A percentile compares a stretch with the other conserved stretches of the same genome.
Evolutionary conservation across 2,797 vertebrate genomes (phyloP).

Genomic region (Syndactyla subalaris): DNA sequence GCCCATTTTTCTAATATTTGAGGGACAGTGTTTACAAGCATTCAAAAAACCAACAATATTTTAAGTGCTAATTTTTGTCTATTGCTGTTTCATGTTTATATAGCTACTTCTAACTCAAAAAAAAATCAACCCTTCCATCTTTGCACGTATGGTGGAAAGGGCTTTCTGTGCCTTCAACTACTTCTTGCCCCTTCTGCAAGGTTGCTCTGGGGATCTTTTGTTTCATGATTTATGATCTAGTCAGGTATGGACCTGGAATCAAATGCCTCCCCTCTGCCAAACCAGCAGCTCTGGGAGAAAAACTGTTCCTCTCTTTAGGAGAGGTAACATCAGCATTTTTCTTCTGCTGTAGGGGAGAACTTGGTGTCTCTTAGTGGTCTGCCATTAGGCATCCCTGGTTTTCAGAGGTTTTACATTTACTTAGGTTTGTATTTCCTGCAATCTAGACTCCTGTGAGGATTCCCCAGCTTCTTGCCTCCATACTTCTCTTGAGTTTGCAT

Average conservation of each 20-base stretch:
- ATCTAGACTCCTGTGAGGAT: background rate
- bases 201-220: background rate
- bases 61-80: background rate
- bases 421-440: background rate
- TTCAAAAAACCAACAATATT: background rate
- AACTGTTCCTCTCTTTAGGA: background rate
- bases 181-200: background rate
- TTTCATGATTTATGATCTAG: background rate
- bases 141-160: background rate
- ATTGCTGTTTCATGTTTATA: background rate
- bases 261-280: background rate
- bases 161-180: background rate
- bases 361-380: background rate
- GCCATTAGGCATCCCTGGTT: background rate
- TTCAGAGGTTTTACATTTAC: background rate
- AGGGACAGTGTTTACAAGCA: background rate
- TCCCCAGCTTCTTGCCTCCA: background rate
- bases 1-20: background rate
- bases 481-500: background rate
- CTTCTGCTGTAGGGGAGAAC: background rate
- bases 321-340: background rate
- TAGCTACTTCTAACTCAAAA: background rate
- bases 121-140: background rate
- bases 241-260: background rate
- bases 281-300: background rate